Percentiles rank a stretch among this genome's conserved stretches.
Evolutionary conservation across 2,888 invertebrate species (phyloP).

Genomic region (Limnephilus rhombicus): DNA sequence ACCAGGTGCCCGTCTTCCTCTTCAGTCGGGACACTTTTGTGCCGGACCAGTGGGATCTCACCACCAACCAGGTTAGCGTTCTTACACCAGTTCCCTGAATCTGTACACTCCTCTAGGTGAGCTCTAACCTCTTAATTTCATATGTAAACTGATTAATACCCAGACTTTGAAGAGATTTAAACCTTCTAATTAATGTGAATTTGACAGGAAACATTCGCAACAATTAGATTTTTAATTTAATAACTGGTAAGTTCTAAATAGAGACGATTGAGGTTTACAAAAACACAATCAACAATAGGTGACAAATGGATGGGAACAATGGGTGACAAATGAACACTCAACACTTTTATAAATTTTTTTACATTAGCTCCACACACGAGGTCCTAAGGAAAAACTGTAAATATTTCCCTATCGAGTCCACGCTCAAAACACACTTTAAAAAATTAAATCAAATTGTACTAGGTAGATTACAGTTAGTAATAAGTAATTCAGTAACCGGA

Average conservation of each 20-base stretch:
- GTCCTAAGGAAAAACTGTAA: too few relatives aligned
- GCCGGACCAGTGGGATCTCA: conserved; percentile 88
- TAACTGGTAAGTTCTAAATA: not conserved
- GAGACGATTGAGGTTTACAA: too few relatives aligned
- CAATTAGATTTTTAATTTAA: not conserved
- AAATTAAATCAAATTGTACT: too few relatives aligned
- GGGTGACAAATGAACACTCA: too few relatives aligned
- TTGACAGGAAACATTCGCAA: not conserved
- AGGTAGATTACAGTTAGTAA: too few relatives aligned
- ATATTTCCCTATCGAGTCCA: too few relatives aligned
- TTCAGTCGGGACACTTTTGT: conserved; percentile 82
- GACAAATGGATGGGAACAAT: too few relatives aligned
- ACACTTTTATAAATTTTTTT: too few relatives aligned
- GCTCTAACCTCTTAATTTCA: not conserved
- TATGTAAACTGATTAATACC: not conserved
- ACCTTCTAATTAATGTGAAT: not conserved
- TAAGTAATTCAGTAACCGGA: too few relatives aligned
- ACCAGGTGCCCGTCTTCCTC: conserved; percentile 89
- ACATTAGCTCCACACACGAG: too few relatives aligned
- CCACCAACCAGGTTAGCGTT: conserved; percentile 84
- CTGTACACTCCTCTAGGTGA: not conserved
- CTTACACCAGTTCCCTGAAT: not conserved
- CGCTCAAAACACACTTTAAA: too few relatives aligned
- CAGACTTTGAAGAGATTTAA: not conserved
- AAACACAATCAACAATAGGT: too few relatives aligned